Conservation (phyloP, 2,888 invertebrate species). For the Poecilobothrus nobilitatus region DNA sequence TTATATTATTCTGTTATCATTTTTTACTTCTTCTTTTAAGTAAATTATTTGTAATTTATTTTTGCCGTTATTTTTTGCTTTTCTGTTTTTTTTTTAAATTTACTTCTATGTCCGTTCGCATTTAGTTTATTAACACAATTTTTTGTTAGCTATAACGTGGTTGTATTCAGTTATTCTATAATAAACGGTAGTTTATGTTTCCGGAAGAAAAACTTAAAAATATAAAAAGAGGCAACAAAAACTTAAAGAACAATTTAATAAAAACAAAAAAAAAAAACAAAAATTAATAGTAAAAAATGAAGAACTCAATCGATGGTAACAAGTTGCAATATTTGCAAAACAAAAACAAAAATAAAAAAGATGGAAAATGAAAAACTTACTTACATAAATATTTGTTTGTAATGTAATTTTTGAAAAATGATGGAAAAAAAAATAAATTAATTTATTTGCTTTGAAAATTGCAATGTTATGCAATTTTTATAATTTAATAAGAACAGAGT, state of each 20-base stretch:
- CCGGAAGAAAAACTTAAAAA: too few species aligned
- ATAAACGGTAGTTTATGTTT: too few species aligned
- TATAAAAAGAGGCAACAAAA: too few species aligned
- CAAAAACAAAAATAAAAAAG: neutral
- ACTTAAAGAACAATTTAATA: too few species aligned
- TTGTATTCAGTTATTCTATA: too few species aligned
- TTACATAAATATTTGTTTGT: neutral
- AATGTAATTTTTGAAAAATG: neutral
- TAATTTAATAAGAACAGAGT: too few species aligned
- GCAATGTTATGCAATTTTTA: too few species aligned
- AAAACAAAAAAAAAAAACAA: too few species aligned
- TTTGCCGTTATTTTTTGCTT: neutral
- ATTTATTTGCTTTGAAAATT: too few species aligned
- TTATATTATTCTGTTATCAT: neutral
- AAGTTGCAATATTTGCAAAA: neutral
- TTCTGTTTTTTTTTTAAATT: too few species aligned
- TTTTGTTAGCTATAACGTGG: neutral
- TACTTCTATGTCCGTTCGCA: neutral
- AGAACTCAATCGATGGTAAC: neutral
- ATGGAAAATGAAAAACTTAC: too few species aligned
- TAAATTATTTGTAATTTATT: neutral
- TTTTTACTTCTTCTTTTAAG: neutral
- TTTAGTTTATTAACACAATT: neutral
- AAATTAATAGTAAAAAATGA: neutral
- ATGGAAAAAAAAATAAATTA: neutral